phyloP scores from a whole-genome alignment of 2,113 vertebrate genomes.

The Crotophaga sulcirostris region DNA sequence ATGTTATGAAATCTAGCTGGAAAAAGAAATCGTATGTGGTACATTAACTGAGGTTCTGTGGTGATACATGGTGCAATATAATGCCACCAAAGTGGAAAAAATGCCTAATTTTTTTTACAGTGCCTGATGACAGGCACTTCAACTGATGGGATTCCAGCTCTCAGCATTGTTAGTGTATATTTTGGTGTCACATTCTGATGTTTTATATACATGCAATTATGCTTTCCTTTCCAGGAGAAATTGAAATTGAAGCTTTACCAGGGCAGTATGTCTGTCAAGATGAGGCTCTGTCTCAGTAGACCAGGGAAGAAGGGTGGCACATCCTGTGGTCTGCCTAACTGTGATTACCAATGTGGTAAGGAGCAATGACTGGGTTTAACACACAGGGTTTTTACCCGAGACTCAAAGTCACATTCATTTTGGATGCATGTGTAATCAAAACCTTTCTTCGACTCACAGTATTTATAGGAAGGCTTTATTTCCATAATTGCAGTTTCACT shows the following conservation, averaged over 20 bases:
- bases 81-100: not conserved
- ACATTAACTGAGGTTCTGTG: not conserved
- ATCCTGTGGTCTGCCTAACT: not conserved
- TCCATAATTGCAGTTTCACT: constrained; percentile 23
- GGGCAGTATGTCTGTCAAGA: not conserved
- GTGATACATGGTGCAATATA: not conserved
- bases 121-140: not conserved
- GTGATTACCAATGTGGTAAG: constrained; percentile 4
- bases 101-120: not conserved
- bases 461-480: constrained; percentile 57
- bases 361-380: not conserved
- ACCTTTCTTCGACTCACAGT: constrained; percentile 17
- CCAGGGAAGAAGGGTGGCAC: not conserved
- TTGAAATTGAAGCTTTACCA: not conserved
- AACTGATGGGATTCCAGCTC: not conserved
- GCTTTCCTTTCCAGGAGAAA: not conserved
- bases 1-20: not conserved
- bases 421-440: constrained; percentile 27
- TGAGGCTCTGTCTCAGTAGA: not conserved
- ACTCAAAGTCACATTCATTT: not conserved
- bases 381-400: not conserved
- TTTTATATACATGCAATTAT: not conserved
- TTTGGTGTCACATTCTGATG: not conserved
- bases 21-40: not conserved
- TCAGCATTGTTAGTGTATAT: not conserved